phyloP scores from a whole-genome alignment of 2,888 invertebrate species.

The Aphidoletes aphidimyza region DNA sequence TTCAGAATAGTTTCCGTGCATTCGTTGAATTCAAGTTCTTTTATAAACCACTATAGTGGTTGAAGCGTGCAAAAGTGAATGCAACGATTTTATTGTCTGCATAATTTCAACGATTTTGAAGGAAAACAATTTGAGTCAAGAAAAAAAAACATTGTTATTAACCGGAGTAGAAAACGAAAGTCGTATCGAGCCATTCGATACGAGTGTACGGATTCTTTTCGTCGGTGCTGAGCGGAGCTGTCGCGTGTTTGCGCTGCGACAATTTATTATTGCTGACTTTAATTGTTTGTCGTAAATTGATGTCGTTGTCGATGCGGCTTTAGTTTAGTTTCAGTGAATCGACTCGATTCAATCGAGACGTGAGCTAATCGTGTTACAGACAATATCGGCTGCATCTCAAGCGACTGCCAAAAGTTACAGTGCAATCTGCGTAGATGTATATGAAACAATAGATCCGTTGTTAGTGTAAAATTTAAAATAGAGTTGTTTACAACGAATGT shows the following conservation, averaged over 20 bases:
- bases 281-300: slow-evolving; percentile 5
- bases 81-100: not conserved
- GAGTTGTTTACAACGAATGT: slow-evolving; percentile 1
- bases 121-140: not conserved
- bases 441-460: not conserved
- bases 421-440: too few relatives aligned
- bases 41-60: not conserved
- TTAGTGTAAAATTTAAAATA: slow-evolving; percentile 1
- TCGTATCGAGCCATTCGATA: not conserved
- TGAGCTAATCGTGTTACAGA: not conserved
- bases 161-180: slow-evolving; percentile 2
- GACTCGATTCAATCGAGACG: not conserved
- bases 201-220: too few relatives aligned
- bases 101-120: too few relatives aligned
- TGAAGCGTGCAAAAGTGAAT: not conserved
- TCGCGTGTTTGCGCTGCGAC: not conserved
- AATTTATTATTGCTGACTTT: not conserved
- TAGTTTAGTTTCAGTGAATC: not conserved
- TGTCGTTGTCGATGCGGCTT: not conserved
- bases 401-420: not conserved
- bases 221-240: not conserved
- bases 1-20: not conserved
- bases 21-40: not conserved
- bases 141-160: not conserved
- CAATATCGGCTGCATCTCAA: not conserved